Evolutionary conservation across 37 sponge, comb jelly and placozoan species (phyloP), one percentile per base, ranked within the genome.

Genomic region (Aplysina aerophoba): DNA sequence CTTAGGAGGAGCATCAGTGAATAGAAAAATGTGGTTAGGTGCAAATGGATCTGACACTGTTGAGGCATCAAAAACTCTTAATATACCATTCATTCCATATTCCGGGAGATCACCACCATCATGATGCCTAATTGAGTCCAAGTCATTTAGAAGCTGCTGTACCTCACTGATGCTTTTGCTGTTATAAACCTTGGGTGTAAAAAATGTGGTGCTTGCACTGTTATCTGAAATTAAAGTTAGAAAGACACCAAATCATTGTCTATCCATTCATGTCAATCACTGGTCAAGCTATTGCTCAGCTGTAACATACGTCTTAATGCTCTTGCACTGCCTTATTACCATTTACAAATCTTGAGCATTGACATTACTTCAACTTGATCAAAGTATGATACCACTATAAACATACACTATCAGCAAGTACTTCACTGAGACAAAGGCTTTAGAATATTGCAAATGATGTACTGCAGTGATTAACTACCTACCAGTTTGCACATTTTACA

Each of bases 1-100:
- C 78, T 75, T 75, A 4, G 78, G 50, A n/a, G 54, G 54, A 21
- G 78, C 78, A 75, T 75, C 78, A 40, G 78, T 75, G 78, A 75
- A 75, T 19, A 75, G 50, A 21, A 75, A 22, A 2, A 53, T 36
- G 1, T 40, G 78, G 22, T 75, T 75, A 14, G 41, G 2, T 40
- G 25, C 13, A 22, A 15, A 16, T 40, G 54, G 50, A 44, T 44
- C 53, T 25, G 41, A 40, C 22, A n/a, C 14, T 21, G 37, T 75
- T 0, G 54, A 53, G n/a, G 78, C 54, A 75, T 75, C 24, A 14
- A 50, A 15, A 14, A 44, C 54, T 40, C 78, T 0, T 24, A 36
- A n/a, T 39, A 75, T 38, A 4, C 38, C 78, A 38, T 44, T 17
- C 31, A 75, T 36, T n/a, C 78, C 78, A 75, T 75, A 75, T 21